phyloP scores from a whole-genome alignment of 1,140 invertebrate genomes.

The fruit fly (Drosophila melanogaster) region DNA sequence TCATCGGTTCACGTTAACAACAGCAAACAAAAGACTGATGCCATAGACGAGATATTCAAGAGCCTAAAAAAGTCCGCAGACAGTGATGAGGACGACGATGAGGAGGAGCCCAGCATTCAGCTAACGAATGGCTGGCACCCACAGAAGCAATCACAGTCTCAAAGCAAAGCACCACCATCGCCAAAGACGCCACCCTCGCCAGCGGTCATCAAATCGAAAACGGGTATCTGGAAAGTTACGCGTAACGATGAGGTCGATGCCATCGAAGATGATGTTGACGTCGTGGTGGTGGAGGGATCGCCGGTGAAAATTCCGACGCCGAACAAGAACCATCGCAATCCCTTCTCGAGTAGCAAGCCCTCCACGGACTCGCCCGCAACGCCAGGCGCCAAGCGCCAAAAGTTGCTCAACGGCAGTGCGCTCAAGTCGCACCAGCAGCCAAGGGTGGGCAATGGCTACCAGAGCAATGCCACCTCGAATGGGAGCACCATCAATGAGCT shows the following conservation, averaged over 20 bases:
- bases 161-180: conserved; percentile 56
- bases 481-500: conserved; percentile 81
- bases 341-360: conserved; percentile 76
- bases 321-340: conserved; percentile 73
- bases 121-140: conserved; percentile 48
- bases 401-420: conserved; percentile 71
- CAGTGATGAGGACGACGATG: conserved; percentile 39
- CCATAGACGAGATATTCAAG: conserved; percentile 81
- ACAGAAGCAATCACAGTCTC: conserved; percentile 42
- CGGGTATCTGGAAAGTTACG: conserved; percentile 81
- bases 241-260: conserved; percentile 44
- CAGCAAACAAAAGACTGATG: conserved; percentile 80
- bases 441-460: conserved; percentile 80
- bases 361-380: conserved; percentile 66
- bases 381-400: conserved; percentile 63
- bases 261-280: conserved; percentile 20
- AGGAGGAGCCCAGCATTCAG: conserved; percentile 23
- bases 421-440: conserved; percentile 55
- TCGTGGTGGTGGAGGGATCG: conserved; percentile 2
- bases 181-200: conserved; percentile 82
- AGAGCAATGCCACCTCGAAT: conserved; percentile 59
- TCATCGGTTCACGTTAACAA: conserved; percentile 60
- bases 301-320: conserved; percentile 54
- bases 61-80: conserved; percentile 60
- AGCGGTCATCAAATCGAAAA: conserved; percentile 82